Evolutionary conservation across 2,113 vertebrate species (phyloP).

Genomic region (Salvelinus sp.): DNA sequence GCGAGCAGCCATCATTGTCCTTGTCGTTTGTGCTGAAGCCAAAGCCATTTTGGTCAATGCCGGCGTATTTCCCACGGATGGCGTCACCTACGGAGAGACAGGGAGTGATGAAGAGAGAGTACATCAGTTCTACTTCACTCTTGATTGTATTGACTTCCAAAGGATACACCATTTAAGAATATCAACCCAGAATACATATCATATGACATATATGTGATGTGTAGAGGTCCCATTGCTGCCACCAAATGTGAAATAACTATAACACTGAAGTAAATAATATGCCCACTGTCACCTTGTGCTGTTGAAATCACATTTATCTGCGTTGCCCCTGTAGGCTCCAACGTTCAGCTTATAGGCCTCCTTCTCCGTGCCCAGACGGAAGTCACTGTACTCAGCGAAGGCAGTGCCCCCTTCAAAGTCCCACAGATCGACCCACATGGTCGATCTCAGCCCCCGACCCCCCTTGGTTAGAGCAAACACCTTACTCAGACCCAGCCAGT

Average conservation of each 20-base stretch:
- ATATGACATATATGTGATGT: too few species aligned
- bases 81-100: constrained; percentile 53
- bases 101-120: too few species aligned
- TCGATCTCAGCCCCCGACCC: constrained; percentile 27
- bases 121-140: too few species aligned
- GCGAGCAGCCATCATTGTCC: constrained; percentile 61
- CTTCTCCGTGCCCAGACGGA: constrained; percentile 47
- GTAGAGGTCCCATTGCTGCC: too few species aligned
- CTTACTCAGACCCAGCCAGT: constrained; percentile 68
- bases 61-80: constrained; percentile 42
- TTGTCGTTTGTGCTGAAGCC: constrained; percentile 67
- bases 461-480: constrained; percentile 51
- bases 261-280: neutral
- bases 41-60: constrained; percentile 56
- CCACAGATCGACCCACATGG: constrained; percentile 64
- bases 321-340: constrained; percentile 58
- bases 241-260: neutral
- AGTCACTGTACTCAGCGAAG: constrained; percentile 60
- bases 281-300: neutral
- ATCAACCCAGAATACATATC: too few species aligned
- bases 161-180: neutral
- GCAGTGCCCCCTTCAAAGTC: constrained; percentile 55
- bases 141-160: neutral
- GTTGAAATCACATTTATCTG: constrained; percentile 52
- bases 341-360: constrained; percentile 57